Base-by-base conservation (phyloP, 2,797 vertebrate species). In the Characodon lateralis region DNA sequence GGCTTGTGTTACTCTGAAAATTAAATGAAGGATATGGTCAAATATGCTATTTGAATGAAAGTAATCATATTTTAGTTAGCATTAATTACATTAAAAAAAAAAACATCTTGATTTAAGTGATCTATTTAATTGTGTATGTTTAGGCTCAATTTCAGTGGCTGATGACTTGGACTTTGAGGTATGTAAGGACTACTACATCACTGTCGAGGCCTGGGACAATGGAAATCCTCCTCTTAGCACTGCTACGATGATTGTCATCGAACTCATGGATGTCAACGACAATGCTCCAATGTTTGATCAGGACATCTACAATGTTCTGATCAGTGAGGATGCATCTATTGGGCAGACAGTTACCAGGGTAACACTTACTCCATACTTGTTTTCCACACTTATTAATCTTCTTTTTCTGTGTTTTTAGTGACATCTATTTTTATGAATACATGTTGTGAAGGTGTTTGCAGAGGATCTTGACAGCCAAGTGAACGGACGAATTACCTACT, bases 251-350 rank as follows among this genome's bases (percentile, higher is more conserved):
- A 96, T 99, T 75, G 98, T 94, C 86, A 93, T 99, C 41, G 97
- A 98, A 4, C 95, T 99, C 22, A 98, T 98, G 3, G 98, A 99
- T 53, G 95, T 99, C 88, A 99, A 99, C 12, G 98, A 99, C 90
- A 99, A 99, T 13, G 94, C 95, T 18, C 98, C 98, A 0, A 87
- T 94, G 69, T 99, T 99, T 86, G 97, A 95, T 87, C 97, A 97
- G 59, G 96, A 96, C 61, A 95, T 96, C 68, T 99, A 99, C 87
- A 97, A 97, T 0, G 95, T 97, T 1, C 95, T 99, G 9, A 90
- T 99, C 92, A 95, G 97, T 55, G 98, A 99, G 90, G 98, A 99
- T 6, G 95, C 97, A 0, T 61, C 95, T 2, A 95, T 98, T 1
- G 98, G 98, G 51, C 96, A 98, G 55, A 92, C 96, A 0, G 93